These are phyloP conservation scores for Natrix natrix DNA, from an alignment of 2,797 vertebrate genomes.

Conservation along the genomic window DNA sequence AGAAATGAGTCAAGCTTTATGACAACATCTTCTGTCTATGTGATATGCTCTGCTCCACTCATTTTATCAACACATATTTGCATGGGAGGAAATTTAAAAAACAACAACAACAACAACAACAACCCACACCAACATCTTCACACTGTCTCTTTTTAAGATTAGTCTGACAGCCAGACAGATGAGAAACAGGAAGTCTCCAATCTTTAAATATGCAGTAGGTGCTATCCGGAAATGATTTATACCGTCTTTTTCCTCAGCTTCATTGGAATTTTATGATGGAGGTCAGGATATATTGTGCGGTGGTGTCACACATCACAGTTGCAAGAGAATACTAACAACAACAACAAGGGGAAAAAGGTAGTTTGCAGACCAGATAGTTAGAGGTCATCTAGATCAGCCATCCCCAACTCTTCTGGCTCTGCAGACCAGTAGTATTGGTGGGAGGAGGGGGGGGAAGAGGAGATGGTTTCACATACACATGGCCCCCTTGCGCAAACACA, in stretches of 20 bases:
- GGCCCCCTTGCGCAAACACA: neutral
- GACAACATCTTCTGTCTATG: neutral
- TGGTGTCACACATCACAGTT: slow-evolving; percentile 58
- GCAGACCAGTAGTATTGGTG: neutral
- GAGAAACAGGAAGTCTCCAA: slow-evolving; percentile 31
- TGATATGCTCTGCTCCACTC: neutral
- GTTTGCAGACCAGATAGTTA: neutral
- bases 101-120: too few relatives aligned
- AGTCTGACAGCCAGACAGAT: slow-evolving; percentile 29
- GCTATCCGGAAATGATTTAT: slow-evolving; percentile 64
- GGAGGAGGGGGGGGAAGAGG: neutral
- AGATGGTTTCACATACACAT: neutral
- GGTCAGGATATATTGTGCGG: slow-evolving; percentile 55
- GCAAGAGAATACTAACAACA: slow-evolving; percentile 26
- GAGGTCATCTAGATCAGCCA: neutral
- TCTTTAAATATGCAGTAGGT: slow-evolving; percentile 50
- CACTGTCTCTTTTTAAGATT: slow-evolving; percentile 28
- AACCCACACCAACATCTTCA: slow-evolving; percentile 4
- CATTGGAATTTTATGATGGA: slow-evolving; percentile 68
- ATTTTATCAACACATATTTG: neutral
- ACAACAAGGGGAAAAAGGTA: neutral
- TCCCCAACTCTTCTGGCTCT: neutral
- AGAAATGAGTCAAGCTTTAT: neutral
- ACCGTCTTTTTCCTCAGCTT: slow-evolving; percentile 63
- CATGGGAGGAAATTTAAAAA: neutral